These are phyloP conservation scores for Drosophila lacicola DNA, from an alignment of 2,888 invertebrate species.

Conservation along the genomic window DNA sequence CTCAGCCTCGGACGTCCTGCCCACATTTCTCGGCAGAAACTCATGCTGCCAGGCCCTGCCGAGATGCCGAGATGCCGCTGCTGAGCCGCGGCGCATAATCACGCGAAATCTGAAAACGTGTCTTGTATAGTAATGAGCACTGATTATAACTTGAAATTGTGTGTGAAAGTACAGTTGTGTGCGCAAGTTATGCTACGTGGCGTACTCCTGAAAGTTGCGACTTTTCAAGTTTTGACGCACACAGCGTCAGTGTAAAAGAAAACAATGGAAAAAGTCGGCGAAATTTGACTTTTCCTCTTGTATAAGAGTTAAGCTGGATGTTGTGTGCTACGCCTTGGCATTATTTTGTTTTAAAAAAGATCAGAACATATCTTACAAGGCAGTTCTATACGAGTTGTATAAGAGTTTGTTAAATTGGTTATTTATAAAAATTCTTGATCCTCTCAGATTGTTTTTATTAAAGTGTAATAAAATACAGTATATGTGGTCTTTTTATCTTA, in stretches of 20 bases:
- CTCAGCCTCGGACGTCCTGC: neutral
- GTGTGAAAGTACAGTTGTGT: slow-evolving; percentile 80
- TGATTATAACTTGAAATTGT: slow-evolving; percentile 81
- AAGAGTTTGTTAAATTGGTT: too few species aligned
- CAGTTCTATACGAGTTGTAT: too few species aligned
- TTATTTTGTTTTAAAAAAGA: neutral
- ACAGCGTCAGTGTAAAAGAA: slow-evolving; percentile 6
- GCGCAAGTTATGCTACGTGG: slow-evolving; percentile 77
- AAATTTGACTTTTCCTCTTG: slow-evolving; percentile 13
- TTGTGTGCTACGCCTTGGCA: neutral
- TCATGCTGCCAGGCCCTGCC: slow-evolving; percentile 21
- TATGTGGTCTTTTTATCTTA: too few species aligned
- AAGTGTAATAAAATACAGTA: too few species aligned
- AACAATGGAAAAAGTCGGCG: slow-evolving; percentile 11
- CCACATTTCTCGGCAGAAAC: neutral
- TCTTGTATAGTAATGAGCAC: slow-evolving; percentile 82
- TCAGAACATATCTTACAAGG: too few species aligned
- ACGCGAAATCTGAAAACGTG: slow-evolving; percentile 82
- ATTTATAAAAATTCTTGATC: too few species aligned
- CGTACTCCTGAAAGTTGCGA: slow-evolving; percentile 19
- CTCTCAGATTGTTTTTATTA: too few species aligned
- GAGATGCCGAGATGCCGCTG: slow-evolving; percentile 18
- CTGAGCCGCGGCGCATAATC: slow-evolving; percentile 77
- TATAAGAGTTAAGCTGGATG: slow-evolving; percentile 1
- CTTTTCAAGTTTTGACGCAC: slow-evolving; percentile 26